Base-by-base conservation (phyloP, 2,113 vertebrate species). In the Craseonycteris thonglongyai region DNA sequence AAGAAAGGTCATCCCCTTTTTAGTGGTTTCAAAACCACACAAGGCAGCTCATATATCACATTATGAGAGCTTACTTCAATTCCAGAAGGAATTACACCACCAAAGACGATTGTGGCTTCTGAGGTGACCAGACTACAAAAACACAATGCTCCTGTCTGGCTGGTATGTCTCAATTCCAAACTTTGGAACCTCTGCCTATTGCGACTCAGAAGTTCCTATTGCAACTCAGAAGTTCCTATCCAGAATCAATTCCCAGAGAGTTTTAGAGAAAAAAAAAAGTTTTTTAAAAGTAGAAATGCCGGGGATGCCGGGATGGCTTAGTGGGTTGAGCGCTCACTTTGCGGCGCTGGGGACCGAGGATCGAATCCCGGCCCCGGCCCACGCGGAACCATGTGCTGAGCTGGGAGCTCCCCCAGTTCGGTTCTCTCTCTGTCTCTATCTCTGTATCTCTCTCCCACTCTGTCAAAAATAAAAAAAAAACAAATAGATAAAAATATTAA, bases 21-120 rank as follows among this genome's bases (percentile, higher is more conserved):
- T 15, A 85, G 76, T 85, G 92, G 84, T 68, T 97, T 96, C 87
- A 59, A 28, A 87, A 81, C 87, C 16, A 93, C 49, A 75, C 21
- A 81, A 90, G 7, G 69, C 35, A 95, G 58, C 35, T 88, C 24
- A 30, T 75, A 30, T 79, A 40, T 88, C 91, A 76, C 30, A 51
- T 68, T 68, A 56, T 18, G 47, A 88, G 30, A 88, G 28, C 16
- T 92, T 93, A 79, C 69, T 88, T 94, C 26, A 45, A 69, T 95
- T 42, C n/a, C 22, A 82, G 89, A 45, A 96, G 78, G 63, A 86
- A 90, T 56, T 76, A 14, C 1, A 80, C 18, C 79, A 86, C 58
- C 40, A 86, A 63, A 92, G 72, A 56, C 47, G 79, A 56, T 5
- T 76, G 38, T 58, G 38, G 61, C 22, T 95, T 84, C 69, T 33